These are phyloP conservation scores for Idris sp. DNA, from an alignment of 1,140 invertebrate genomes.

Conservation along the genomic window DNA sequence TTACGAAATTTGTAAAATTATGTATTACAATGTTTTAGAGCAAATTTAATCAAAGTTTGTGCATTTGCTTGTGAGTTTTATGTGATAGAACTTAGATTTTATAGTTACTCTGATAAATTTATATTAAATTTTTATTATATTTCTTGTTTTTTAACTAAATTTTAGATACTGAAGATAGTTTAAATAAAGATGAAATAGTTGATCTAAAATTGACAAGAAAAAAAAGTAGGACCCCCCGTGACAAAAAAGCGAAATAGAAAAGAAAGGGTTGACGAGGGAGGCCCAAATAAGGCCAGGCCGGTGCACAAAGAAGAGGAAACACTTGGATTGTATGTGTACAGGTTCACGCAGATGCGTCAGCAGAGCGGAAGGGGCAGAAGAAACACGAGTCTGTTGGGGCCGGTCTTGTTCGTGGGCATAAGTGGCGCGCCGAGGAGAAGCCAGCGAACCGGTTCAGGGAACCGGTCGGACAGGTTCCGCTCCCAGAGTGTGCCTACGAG, in stretches of 20 bases:
- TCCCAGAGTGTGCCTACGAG: conserved; percentile 68
- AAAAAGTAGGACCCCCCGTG: conserved; percentile 34
- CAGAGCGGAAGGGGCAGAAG: conserved; percentile 31
- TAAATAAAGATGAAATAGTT: too few species aligned
- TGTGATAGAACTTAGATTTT: too few species aligned
- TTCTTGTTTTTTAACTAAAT: too few species aligned
- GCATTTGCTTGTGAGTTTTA: too few species aligned
- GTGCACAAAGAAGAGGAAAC: conserved; percentile 71
- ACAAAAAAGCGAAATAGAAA: conserved; percentile 15
- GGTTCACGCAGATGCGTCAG: conserved; percentile 59
- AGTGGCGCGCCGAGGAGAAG: conserved; percentile 52
- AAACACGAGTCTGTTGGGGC: conserved; percentile 54
- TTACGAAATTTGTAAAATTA: too few species aligned
- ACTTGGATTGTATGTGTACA: conserved; percentile 63
- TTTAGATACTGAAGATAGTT: too few species aligned
- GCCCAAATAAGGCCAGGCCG: conserved; percentile 68
- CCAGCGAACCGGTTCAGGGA: conserved; percentile 58
- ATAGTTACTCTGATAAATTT: too few species aligned
- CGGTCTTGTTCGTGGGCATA: conserved; percentile 45
- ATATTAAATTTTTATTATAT: too few species aligned
- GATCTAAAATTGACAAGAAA: too few species aligned
- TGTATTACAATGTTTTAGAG: too few species aligned
- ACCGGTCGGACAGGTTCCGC: conserved; percentile 76
- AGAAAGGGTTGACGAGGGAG: conserved; percentile 45
- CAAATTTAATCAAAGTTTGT: too few species aligned